phyloP scores from a whole-genome alignment of 2,797 vertebrate species.

The Galago senegalensis region DNA sequence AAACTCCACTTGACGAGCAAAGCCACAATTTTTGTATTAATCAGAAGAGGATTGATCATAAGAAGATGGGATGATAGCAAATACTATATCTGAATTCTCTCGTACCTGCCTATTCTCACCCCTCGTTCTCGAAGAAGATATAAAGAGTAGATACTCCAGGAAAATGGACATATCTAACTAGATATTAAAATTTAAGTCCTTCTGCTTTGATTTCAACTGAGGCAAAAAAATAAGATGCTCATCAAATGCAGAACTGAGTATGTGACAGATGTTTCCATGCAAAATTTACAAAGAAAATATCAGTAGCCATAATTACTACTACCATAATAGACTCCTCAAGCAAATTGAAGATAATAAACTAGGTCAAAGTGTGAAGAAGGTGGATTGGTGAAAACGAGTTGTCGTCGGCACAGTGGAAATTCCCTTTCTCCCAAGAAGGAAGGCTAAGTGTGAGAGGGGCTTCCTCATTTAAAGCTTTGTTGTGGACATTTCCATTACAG shows the following conservation, averaged over 20 bases:
- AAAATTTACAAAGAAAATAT: constrained; percentile 46
- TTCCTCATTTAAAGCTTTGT: neutral
- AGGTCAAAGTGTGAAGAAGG: neutral
- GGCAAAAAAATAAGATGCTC: constrained; percentile 33
- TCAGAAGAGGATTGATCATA: neutral
- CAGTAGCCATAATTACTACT: neutral
- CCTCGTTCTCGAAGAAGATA: neutral
- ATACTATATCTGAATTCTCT: neutral
- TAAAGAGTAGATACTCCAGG: neutral
- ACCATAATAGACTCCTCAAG: neutral
- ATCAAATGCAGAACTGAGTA: neutral
- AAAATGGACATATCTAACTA: neutral
- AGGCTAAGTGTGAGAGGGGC: neutral
- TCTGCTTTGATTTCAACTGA: constrained; percentile 9
- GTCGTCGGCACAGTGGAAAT: neutral
- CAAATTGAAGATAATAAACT: neutral
- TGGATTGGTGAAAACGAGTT: neutral
- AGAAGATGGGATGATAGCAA: neutral
- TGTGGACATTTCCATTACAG: neutral
- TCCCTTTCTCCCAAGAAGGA: neutral
- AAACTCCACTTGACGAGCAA: neutral
- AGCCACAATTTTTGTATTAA: constrained; percentile 22
- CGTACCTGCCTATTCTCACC: neutral
- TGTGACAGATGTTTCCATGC: neutral
- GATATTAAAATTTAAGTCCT: neutral